phyloP scores from a whole-genome alignment of 2,888 invertebrate genomes.

The Epistrophe grossulariae region DNA sequence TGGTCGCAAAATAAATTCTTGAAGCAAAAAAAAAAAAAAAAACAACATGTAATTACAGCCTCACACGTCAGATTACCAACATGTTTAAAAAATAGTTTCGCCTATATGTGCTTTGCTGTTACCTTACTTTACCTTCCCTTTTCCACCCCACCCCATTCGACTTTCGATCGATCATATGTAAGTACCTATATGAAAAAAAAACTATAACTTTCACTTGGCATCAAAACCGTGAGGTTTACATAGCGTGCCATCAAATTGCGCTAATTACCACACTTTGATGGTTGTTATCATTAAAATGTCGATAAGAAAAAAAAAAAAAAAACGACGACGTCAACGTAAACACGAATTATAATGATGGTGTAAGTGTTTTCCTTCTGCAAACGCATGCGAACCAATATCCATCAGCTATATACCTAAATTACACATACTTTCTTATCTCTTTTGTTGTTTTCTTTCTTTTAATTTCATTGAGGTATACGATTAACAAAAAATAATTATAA shows the following conservation, averaged over 20 bases:
- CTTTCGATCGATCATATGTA: slow-evolving; percentile 50
- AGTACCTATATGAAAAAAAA: slow-evolving; percentile 17
- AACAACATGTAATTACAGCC: slow-evolving; percentile 39
- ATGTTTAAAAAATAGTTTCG: slow-evolving; percentile 43
- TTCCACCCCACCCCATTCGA: neutral
- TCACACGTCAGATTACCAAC: slow-evolving; percentile 27
- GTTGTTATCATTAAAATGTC: slow-evolving; percentile 59
- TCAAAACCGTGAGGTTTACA: slow-evolving; percentile 42
- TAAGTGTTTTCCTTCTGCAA: neutral
- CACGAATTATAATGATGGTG: slow-evolving; percentile 31
- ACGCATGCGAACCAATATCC: slow-evolving; percentile 1
- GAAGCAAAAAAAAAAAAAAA: slow-evolving; percentile 17
- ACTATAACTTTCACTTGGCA: slow-evolving; percentile 67
- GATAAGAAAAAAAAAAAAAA: slow-evolving; percentile 4
- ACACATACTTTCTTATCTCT: slow-evolving; percentile 50
- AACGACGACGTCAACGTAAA: slow-evolving; percentile 11
- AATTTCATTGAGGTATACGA: slow-evolving; percentile 25
- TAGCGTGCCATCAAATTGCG: slow-evolving; percentile 54
- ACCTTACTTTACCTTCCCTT: neutral
- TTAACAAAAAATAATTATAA: slow-evolving; percentile 38
- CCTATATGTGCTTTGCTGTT: no score
- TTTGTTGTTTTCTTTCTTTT: neutral
- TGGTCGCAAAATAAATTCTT: slow-evolving; percentile 39
- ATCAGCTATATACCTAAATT: neutral
- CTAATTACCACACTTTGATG: slow-evolving; percentile 62